Evolutionary conservation across 2,797 vertebrate genomes (phyloP), one percentile per base, ranked within the genome.

Genomic region (Sebastes flavidus): DNA sequence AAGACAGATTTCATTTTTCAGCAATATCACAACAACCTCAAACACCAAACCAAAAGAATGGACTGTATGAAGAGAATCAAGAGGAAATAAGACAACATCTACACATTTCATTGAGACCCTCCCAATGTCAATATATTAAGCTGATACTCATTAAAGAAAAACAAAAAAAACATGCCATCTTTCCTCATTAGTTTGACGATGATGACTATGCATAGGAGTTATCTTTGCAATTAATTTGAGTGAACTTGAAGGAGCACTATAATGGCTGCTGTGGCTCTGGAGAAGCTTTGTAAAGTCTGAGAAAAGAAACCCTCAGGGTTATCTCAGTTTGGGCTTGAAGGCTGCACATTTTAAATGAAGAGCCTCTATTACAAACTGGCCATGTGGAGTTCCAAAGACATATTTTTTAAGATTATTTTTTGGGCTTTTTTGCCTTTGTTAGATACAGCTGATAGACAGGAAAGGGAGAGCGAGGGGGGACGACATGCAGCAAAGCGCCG

Each of bases 1-100:
- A 69, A 65, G 16, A 38, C 27, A 30, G 24, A 36, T 77, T 80
- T 85, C 5, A 30, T 56, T 69, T 80, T 80, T 54, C 75, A 36
- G 27, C 52, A 14, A 9, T 10, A 0, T 65, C 22, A 74, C 34
- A 54, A 76, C 52, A 58, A 38, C 22, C 46, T 65, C 1, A 65
- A 32, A 18, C 24, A 46, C 24, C n/a, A 72, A 60, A 46, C 24
- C n/a, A 72, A 56, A 34, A 8, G 2, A 68, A 71, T 49, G 42
- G 6, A 46, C 24, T 38, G 27, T 27, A 14, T 34, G 56, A 52
- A 61, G 4, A 27, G 29, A 5, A 8, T 77, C 8, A 29, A 13
- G 56, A 34, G 4, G 54, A 59, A 66, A 32, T 2, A 42, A n/a
- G 6, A 6, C 6, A 10, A 29, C 46, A 58, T n/a, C 36, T 32